A percentile compares a stretch with the other conserved stretches of the same genome.
Conservation (phyloP, 2,797 vertebrate genomes). For the Leucoraja ocellata region DNA sequence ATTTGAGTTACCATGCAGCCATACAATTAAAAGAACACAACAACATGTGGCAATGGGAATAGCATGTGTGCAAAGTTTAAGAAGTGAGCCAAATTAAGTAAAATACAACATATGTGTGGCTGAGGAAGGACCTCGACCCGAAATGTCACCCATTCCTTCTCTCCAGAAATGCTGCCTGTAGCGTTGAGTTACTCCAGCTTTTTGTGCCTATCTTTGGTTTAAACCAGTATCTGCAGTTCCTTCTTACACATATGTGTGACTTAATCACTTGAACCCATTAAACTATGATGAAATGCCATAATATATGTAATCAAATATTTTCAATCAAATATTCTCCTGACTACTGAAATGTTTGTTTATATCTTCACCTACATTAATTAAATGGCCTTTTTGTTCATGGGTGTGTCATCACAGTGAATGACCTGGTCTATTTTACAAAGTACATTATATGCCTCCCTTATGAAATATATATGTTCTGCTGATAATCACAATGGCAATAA, state of each 20-base stretch:
- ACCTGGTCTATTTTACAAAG: not conserved
- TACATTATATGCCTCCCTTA: not conserved
- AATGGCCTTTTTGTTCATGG: not conserved
- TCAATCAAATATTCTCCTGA: not conserved
- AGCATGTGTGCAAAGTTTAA: too few species aligned
- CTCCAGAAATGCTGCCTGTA: too few species aligned
- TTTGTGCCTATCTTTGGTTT: too few species aligned
- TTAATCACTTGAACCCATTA: not conserved
- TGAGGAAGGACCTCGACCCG: too few species aligned
- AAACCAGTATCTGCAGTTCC: too few species aligned
- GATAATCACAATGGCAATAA: not conserved
- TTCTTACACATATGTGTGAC: not conserved
- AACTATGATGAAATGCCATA: not conserved
- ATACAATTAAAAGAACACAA: too few species aligned
- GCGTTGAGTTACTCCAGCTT: too few species aligned
- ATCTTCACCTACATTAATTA: not conserved
- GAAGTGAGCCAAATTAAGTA: not conserved
- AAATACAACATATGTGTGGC: not conserved
- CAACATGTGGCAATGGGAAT: too few species aligned
- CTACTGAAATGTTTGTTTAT: not conserved
- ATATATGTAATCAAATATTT: constrained; percentile 9
- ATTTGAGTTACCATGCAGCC: too few species aligned
- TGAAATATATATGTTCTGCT: not conserved
- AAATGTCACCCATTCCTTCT: too few species aligned
- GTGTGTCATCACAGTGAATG: not conserved